These are phyloP conservation scores for Crenichthys baileyi DNA, from an alignment of 2,797 vertebrate genomes.

Conservation along the genomic window DNA sequence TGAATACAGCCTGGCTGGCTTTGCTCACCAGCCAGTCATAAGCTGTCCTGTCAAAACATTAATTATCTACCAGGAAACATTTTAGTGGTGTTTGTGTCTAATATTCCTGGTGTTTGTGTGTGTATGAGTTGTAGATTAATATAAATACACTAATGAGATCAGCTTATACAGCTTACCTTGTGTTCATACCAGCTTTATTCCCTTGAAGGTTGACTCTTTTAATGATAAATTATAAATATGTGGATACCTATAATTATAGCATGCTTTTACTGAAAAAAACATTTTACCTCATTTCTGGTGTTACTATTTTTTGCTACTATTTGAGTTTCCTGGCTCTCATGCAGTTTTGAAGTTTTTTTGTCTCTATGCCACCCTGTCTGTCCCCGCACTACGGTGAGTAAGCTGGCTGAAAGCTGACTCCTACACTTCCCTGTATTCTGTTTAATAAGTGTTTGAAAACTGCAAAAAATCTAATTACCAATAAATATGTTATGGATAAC, in stretches of 20 bases:
- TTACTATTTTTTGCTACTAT: neutral
- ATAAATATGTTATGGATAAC: neutral
- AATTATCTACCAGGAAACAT: constrained; percentile 53
- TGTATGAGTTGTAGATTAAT: neutral
- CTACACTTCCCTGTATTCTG: no score
- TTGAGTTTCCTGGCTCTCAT: neutral
- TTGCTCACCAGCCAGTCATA: constrained; percentile 45
- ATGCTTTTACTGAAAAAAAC: neutral
- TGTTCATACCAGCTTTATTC: constrained; percentile 1
- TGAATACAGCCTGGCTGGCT: constrained; percentile 30
- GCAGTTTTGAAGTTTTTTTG: neutral
- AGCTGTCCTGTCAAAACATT: constrained; percentile 48
- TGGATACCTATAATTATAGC: neutral
- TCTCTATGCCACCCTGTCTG: no score
- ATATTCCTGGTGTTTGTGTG: neutral
- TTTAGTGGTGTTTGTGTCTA: constrained; percentile 15
- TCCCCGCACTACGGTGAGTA: no score
- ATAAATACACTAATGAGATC: neutral
- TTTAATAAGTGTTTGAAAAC: no score
- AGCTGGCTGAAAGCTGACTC: no score
- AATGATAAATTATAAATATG: neutral
- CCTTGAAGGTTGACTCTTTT: neutral
- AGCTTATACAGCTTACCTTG: neutral
- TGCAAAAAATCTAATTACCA: no score
- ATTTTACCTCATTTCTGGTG: neutral